A percentile compares a stretch with the other conserved stretches of the same genome.
Conservation (phyloP, 2,888 invertebrate species). For the Marronus borbonicus region DNA sequence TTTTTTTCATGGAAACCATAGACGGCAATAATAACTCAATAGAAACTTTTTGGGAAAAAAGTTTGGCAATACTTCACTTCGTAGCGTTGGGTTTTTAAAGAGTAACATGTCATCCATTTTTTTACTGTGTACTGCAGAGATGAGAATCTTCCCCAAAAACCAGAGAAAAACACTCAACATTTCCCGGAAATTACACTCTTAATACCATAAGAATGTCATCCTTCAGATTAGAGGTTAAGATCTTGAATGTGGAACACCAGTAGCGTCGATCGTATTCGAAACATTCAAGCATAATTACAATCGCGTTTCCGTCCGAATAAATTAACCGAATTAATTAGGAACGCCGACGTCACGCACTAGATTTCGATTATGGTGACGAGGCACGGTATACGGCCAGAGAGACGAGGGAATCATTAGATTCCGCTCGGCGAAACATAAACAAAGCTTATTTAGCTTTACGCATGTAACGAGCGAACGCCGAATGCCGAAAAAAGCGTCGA, state of each 20-base stretch:
- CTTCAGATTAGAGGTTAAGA: too few species aligned
- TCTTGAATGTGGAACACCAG: background rate
- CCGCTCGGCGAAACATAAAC: slow-evolving; percentile 28
- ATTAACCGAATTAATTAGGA: slow-evolving; percentile 7
- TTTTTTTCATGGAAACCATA: too few species aligned
- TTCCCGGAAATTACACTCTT: too few species aligned
- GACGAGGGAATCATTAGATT: slow-evolving; percentile 18
- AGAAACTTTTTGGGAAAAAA: too few species aligned
- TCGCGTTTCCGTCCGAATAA: background rate
- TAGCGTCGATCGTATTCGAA: background rate
- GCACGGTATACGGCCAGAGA: background rate
- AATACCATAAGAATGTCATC: too few species aligned
- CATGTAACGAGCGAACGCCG: slow-evolving; percentile 1
- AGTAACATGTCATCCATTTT: too few species aligned
- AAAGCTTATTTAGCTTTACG: slow-evolving; percentile 37
- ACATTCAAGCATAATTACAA: background rate
- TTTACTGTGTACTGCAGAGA: too few species aligned
- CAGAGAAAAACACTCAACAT: too few species aligned
- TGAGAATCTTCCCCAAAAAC: too few species aligned
- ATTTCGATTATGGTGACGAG: background rate
- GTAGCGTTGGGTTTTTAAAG: too few species aligned
- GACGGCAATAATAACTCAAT: too few species aligned
- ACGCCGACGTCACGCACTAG: background rate
- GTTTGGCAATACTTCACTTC: too few species aligned
- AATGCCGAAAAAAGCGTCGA: slow-evolving; percentile 1